Conservation (phyloP, 2,797 vertebrate species). For the Alca torda region DNA sequence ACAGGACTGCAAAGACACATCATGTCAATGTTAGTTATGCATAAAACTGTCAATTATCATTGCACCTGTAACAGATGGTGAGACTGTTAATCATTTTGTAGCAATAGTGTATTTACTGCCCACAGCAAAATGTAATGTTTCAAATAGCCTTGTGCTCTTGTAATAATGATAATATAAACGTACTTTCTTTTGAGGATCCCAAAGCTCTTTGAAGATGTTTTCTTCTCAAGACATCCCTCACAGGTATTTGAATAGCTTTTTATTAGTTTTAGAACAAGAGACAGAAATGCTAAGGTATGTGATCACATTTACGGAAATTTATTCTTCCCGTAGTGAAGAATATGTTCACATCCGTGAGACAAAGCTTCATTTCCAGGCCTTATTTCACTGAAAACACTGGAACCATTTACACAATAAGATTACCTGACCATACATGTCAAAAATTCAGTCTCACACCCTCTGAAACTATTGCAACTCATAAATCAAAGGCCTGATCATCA, state of each 20-base stretch:
- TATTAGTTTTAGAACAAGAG: background rate
- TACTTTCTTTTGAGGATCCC: background rate
- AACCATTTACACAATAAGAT: background rate
- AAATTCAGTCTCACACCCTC: background rate
- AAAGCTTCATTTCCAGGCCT: background rate
- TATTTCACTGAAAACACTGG: background rate
- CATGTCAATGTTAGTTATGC: background rate
- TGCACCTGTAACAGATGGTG: background rate
- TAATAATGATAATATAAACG: background rate
- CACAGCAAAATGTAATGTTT: background rate
- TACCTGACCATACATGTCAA: background rate
- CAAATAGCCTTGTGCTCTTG: background rate
- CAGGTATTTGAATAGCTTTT: background rate
- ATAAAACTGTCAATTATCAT: background rate
- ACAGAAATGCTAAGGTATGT: background rate
- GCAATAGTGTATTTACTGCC: background rate
- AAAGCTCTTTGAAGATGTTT: background rate
- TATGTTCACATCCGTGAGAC: background rate
- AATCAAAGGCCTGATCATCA: background rate
- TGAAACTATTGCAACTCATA: background rate
- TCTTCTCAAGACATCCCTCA: background rate
- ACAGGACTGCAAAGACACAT: background rate
- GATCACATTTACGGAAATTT: background rate
- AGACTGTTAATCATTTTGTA: background rate
- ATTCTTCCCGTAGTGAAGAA: background rate